Conservation (phyloP, 1,140 invertebrate genomes). For the Zaprionus ornatus region DNA sequence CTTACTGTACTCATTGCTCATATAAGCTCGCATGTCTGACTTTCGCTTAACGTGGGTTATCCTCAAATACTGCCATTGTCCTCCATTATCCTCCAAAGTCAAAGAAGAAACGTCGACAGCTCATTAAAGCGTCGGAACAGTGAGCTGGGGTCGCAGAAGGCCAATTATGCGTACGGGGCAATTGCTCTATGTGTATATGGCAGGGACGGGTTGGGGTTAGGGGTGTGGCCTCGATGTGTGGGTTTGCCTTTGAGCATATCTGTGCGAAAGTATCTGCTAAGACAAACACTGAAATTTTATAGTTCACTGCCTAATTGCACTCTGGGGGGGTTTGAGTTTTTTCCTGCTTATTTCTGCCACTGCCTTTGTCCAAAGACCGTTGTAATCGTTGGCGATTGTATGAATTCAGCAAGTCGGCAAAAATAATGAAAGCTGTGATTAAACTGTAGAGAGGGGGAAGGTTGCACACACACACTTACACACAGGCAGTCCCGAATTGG, state of each 20-base stretch:
- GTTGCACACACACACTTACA: not conserved
- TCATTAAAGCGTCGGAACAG: conserved; percentile 52
- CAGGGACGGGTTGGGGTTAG: not conserved
- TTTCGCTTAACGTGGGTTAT: not conserved
- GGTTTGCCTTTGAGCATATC: conserved; percentile 29
- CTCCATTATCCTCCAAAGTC: not conserved
- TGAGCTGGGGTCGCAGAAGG: conserved; percentile 51
- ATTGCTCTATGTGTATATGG: conserved; percentile 41
- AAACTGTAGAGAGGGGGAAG: conserved; percentile 26
- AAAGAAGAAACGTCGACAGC: conserved; percentile 24
- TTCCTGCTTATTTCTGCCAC: not conserved
- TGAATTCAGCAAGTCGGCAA: conserved; percentile 67
- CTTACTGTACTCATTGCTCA: not conserved
- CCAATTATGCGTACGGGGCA: conserved; percentile 67
- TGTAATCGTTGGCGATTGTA: conserved; percentile 73
- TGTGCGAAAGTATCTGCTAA: conserved; percentile 71
- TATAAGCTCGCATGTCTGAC: not conserved
- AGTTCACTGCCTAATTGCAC: conserved; percentile 76
- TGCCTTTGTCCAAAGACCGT: conserved; percentile 18
- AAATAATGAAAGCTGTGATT: conserved; percentile 74
- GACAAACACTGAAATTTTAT: conserved; percentile 82
- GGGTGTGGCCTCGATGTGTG: conserved; percentile 5
- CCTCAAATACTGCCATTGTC: conserved; percentile 71
- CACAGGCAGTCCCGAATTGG: not conserved
- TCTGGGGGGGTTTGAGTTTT: conserved; percentile 64